phyloP scores from a whole-genome alignment of 2,113 vertebrate genomes.

The Polypterus senegalus region DNA sequence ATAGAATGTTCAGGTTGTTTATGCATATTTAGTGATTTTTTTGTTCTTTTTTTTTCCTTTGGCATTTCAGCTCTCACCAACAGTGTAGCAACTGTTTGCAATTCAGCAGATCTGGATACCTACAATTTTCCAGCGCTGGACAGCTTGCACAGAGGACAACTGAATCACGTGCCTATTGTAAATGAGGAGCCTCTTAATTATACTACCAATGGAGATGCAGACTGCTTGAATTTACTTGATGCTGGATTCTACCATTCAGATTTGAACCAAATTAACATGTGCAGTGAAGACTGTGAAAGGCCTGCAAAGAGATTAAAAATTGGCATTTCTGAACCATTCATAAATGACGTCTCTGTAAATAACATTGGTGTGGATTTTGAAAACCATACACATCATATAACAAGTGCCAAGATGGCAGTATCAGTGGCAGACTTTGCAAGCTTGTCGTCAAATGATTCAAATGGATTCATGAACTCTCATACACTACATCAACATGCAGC shows the following conservation, averaged over 20 bases:
- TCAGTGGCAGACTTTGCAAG: conserved; percentile 92
- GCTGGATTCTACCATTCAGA: conserved; percentile 90
- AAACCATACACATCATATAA: conserved; percentile 75
- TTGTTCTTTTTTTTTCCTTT: conserved; percentile 6
- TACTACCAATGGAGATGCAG: conserved; percentile 71
- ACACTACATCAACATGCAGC: conserved; percentile 77
- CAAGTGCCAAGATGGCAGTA: conserved; percentile 91
- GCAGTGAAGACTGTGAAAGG: conserved; percentile 78
- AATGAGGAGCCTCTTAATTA: conserved; percentile 74
- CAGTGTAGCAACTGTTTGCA: conserved; percentile 77
- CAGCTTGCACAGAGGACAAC: conserved; percentile 65
- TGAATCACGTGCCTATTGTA: conserved; percentile 69
- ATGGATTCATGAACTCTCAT: conserved; percentile 74
- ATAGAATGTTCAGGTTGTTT: no score
- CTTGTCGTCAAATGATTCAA: conserved; percentile 72
- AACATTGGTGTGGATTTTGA: conserved; percentile 86
- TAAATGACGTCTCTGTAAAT: conserved; percentile 81
- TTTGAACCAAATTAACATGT: conserved; percentile 64
- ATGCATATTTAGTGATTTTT: no score
- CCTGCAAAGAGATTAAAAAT: conserved; percentile 88
- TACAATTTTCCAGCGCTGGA: conserved; percentile 72
- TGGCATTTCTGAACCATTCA: conserved; percentile 80
- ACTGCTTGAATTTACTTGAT: conserved; percentile 94
- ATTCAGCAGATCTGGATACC: conserved; percentile 68
- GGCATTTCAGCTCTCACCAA: conserved; percentile 70